phyloP scores from a whole-genome alignment of 1,140 invertebrate species.

The Drosophila nannoptera region DNA sequence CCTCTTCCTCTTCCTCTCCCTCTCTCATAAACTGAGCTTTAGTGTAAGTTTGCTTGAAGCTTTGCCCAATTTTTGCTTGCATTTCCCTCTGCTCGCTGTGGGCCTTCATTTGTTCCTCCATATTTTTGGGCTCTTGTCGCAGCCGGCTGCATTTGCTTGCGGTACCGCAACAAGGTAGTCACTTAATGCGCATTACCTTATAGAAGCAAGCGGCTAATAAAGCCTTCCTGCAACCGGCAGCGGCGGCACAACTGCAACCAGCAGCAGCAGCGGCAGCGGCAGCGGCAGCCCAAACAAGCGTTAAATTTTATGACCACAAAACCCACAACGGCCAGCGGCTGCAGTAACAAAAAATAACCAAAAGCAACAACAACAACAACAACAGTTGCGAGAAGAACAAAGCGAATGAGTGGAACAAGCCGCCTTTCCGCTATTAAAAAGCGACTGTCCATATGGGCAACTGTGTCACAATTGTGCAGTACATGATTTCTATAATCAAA shows the following conservation, averaged over 20 bases:
- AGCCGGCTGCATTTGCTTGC: slow-evolving; percentile 23
- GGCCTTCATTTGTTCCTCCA: background rate
- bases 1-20: no score
- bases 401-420: slow-evolving; percentile 58
- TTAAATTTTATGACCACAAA: slow-evolving; percentile 66
- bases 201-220: slow-evolving; percentile 54
- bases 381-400: slow-evolving; percentile 21
- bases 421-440: slow-evolving; percentile 64
- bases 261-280: slow-evolving; percentile 23
- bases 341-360: background rate
- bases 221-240: slow-evolving; percentile 47
- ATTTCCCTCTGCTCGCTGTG: background rate
- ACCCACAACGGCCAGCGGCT: slow-evolving; percentile 40
- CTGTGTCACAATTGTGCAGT: slow-evolving; percentile 65
- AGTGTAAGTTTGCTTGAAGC: no score
- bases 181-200: slow-evolving; percentile 57
- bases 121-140: background rate
- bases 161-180: slow-evolving; percentile 46
- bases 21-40: no score
- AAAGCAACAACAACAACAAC: background rate
- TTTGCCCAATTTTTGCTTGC: background rate
- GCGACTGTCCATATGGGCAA: slow-evolving; percentile 49
- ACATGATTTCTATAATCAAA: slow-evolving; percentile 59
- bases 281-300: slow-evolving; percentile 52
- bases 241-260: slow-evolving; percentile 37